phyloP scores from a whole-genome alignment of 2,113 vertebrate genomes.

The Vireo altiloquus region DNA sequence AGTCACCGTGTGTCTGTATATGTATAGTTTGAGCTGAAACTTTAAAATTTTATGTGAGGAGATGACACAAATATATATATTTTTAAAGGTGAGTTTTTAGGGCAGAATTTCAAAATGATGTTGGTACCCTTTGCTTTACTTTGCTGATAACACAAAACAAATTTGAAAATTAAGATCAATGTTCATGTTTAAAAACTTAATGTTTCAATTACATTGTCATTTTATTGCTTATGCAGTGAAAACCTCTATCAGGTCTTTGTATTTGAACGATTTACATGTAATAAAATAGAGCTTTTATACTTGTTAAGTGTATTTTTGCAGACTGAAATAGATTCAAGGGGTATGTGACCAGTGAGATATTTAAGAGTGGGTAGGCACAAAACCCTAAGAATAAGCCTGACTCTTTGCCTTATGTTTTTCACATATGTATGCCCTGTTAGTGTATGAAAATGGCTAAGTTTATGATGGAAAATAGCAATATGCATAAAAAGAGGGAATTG shows the following conservation, averaged over 20 bases:
- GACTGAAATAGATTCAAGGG: neutral
- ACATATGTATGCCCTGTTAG: neutral
- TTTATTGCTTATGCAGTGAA: slow-evolving; percentile 52
- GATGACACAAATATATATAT: neutral
- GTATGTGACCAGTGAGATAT: neutral
- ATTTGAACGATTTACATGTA: slow-evolving; percentile 45
- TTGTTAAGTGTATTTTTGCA: slow-evolving; percentile 34
- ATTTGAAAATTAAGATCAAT: neutral
- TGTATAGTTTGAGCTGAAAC: neutral
- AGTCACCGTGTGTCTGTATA: neutral
- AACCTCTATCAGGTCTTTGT: slow-evolving; percentile 46
- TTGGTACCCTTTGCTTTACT: neutral
- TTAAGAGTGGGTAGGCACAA: neutral
- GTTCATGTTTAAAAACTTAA: slow-evolving; percentile 18
- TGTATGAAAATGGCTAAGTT: neutral
- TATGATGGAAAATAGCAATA: neutral
- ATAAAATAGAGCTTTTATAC: slow-evolving; percentile 55
- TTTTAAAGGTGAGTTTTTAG: slow-evolving; percentile 4
- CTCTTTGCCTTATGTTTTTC: neutral
- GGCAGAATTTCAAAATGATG: neutral
- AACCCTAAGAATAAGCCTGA: neutral
- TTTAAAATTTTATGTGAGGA: neutral
- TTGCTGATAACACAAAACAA: neutral
- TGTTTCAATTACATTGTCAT: neutral
- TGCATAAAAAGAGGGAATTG: neutral